A percentile compares a stretch with the other conserved stretches of the same genome.
Conservation (phyloP, 2,797 vertebrate genomes). For the Ptychadena robeensis region DNA sequence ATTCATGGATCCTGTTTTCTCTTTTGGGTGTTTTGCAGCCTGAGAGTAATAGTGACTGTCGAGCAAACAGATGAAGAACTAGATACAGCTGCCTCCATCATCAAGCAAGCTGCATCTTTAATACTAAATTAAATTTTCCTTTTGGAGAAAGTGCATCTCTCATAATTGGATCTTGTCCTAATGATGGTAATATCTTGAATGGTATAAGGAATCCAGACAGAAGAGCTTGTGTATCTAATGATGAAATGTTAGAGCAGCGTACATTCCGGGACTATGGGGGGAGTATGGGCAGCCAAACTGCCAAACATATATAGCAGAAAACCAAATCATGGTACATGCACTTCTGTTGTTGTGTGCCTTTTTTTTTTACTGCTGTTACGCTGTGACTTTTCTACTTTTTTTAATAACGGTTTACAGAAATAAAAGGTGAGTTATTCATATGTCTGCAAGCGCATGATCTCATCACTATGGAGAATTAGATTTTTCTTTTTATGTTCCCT, state of each 20-base stretch:
- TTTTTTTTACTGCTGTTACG: slow-evolving; percentile 58
- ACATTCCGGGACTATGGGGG: slow-evolving; percentile 18
- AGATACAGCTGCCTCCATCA: slow-evolving; percentile 80
- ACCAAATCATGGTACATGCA: slow-evolving; percentile 43
- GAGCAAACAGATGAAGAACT: slow-evolving; percentile 90
- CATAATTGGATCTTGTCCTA: slow-evolving; percentile 18
- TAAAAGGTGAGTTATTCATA: slow-evolving; percentile 9
- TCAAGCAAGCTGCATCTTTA: slow-evolving; percentile 81
- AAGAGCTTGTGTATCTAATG: slow-evolving; percentile 32
- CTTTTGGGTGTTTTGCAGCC: slow-evolving; percentile 73
- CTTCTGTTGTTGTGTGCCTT: slow-evolving; percentile 60
- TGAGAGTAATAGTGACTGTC: slow-evolving; percentile 89
- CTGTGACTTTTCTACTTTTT: slow-evolving; percentile 61
- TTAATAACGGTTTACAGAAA: slow-evolving; percentile 44
- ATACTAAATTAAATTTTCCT: slow-evolving; percentile 72
- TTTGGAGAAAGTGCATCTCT: slow-evolving; percentile 21
- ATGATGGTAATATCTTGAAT: slow-evolving; percentile 36
- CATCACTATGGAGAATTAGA: neutral
- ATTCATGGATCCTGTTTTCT: slow-evolving; percentile 35
- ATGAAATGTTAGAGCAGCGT: slow-evolving; percentile 8
- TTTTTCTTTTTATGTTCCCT: neutral
- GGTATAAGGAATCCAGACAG: slow-evolving; percentile 51
- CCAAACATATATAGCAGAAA: slow-evolving; percentile 50
- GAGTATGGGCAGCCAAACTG: neutral
- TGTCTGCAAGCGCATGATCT: neutral